These are phyloP conservation scores for Drosophila mettleri DNA, from an alignment of 2,888 invertebrate species.

Conservation along the genomic window DNA sequence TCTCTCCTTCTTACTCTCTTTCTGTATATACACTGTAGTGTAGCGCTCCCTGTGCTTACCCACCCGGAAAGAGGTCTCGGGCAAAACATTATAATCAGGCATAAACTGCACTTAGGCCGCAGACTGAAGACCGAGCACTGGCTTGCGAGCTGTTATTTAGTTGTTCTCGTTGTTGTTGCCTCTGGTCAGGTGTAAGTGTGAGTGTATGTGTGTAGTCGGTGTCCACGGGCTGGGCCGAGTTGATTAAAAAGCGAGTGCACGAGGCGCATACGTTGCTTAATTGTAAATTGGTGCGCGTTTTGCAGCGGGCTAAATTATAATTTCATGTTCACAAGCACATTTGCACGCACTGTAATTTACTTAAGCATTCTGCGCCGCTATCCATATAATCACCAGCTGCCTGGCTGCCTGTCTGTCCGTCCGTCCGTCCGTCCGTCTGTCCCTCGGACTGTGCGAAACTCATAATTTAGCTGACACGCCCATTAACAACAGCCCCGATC, in stretches of 20 bases:
- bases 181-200: constrained; percentile 8
- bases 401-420: constrained; percentile 20
- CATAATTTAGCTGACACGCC: constrained; percentile 81
- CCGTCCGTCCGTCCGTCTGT: constrained; percentile 16
- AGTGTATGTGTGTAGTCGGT: constrained; percentile 7
- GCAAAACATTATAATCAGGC: constrained; percentile 69
- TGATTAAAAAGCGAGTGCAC: constrained; percentile 69
- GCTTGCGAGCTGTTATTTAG: constrained; percentile 52
- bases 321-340: constrained; percentile 82
- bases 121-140: constrained; percentile 12
- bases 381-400: constrained; percentile 59
- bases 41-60: constrained; percentile 34
- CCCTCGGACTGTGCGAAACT: constrained; percentile 73
- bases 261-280: constrained; percentile 57
- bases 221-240: constrained; percentile 29
- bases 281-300: constrained; percentile 73
- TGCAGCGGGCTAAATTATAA: constrained; percentile 68
- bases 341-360: constrained; percentile 82
- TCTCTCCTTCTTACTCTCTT: fast-evolving
- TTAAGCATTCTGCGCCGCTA: constrained; percentile 77
- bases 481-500: constrained; percentile 68
- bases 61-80: constrained; percentile 69
- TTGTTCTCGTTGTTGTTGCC: constrained; percentile 28
- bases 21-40: not conserved
- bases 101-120: constrained; percentile 75